Conservation (phyloP, 1,140 invertebrate genomes). For the Eubasilissa regina region DNA sequence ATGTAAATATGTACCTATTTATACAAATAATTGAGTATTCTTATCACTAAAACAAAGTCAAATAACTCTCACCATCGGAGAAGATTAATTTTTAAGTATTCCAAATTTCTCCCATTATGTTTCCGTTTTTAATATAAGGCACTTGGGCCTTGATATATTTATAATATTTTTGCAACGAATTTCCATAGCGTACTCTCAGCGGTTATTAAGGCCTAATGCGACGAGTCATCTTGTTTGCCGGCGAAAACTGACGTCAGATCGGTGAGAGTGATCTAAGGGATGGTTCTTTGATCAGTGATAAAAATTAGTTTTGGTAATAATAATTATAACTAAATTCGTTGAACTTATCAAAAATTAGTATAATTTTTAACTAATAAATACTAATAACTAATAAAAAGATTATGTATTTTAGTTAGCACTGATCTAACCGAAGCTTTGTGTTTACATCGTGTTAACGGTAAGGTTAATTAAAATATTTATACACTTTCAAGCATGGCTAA, state of each 20-base stretch:
- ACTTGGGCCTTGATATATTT: conserved; percentile 23
- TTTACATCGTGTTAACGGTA: no score
- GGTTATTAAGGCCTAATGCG: conserved; percentile 50
- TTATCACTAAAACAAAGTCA: neutral
- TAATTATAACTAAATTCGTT: no score
- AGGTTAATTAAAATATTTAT: no score
- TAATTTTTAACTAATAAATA: no score
- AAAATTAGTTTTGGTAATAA: no score
- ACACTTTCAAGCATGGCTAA: no score
- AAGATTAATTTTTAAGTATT: conserved; percentile 29
- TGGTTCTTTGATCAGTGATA: neutral
- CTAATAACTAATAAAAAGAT: no score
- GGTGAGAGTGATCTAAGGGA: neutral
- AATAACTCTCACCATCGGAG: neutral
- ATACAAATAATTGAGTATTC: neutral
- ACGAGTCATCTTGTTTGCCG: conserved; percentile 50
- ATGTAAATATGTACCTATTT: no score
- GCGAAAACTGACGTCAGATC: conserved; percentile 31
- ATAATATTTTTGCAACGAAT: conserved; percentile 45
- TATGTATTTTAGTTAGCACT: no score
- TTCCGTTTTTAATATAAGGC: conserved; percentile 55
- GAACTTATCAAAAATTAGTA: no score
- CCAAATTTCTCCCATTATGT: conserved; percentile 18
- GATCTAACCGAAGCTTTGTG: no score
- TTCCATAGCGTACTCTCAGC: conserved; percentile 18